These are phyloP conservation scores for Vidua chalybeata DNA, from an alignment of 2,113 vertebrate species.

Conservation along the genomic window DNA sequence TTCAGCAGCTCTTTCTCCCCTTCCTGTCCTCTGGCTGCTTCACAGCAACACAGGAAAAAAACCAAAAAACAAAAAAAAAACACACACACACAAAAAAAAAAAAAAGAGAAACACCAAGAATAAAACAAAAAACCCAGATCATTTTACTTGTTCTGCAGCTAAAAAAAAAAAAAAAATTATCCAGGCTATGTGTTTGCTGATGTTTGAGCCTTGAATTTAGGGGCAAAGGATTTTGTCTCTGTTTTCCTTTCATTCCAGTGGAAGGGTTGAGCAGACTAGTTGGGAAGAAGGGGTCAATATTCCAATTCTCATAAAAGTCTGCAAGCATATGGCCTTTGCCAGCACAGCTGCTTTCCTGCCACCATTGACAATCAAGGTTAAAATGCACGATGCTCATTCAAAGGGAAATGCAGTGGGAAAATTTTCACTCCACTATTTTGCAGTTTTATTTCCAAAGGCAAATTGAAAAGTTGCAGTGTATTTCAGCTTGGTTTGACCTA, in stretches of 20 bases:
- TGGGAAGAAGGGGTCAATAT: not conserved
- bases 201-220: not conserved
- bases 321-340: not conserved
- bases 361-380: not conserved
- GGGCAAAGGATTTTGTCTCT: not conserved
- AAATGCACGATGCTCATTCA: not conserved
- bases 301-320: not conserved
- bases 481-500: not conserved
- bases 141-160: not conserved
- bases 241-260: not conserved
- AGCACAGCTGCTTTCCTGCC: not conserved
- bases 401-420: not conserved
- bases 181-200: not conserved
- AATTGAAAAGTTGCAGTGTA: not conserved
- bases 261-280: not conserved
- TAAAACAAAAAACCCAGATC: not conserved
- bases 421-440: not conserved
- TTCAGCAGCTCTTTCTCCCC: not conserved
- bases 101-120: not conserved
- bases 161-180: fast-evolving
- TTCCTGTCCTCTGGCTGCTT: not conserved
- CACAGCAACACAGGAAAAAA: not conserved
- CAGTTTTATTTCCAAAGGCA: not conserved
- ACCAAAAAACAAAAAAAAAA: too few species aligned
- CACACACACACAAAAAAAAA: too few species aligned